Evolutionary conservation across 2,797 vertebrate species (phyloP).

Genomic region (Mus caroli): DNA sequence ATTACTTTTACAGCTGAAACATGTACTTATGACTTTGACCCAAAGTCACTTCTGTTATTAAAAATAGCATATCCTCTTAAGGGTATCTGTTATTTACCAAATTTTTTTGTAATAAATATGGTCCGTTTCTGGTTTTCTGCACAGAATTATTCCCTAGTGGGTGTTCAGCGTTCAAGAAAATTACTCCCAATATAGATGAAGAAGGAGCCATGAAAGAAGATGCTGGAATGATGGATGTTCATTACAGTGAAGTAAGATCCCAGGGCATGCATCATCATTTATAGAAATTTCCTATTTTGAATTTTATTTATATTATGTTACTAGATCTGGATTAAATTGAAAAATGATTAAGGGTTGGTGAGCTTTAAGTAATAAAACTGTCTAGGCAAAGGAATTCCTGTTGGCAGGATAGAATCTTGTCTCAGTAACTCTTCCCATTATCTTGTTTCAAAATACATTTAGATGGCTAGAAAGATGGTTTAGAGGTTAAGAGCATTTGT

Average conservation of each 20-base stretch:
- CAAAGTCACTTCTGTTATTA: constrained; percentile 39
- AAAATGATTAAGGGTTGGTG: constrained; percentile 55
- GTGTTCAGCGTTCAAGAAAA: constrained; percentile 95
- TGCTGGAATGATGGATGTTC: constrained; percentile 97
- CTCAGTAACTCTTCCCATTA: not conserved
- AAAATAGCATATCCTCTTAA: constrained; percentile 12
- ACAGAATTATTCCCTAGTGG: constrained; percentile 95
- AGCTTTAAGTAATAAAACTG: constrained; percentile 38
- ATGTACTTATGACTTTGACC: not conserved
- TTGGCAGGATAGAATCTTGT: constrained; percentile 29
- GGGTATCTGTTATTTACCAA: constrained; percentile 31
- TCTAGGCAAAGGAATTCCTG: not conserved
- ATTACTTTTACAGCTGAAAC: constrained; percentile 49
- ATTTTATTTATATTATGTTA: constrained; percentile 49
- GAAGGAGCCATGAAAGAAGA: constrained; percentile 99
- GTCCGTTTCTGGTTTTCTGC: constrained; percentile 56
- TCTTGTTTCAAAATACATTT: constrained; percentile 57
- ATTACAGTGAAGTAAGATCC: constrained; percentile 95
- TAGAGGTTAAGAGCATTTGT: not conserved
- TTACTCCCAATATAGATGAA: constrained; percentile 97
- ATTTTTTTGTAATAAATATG: constrained; percentile 36
- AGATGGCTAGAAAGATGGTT: not conserved
- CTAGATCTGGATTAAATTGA: constrained; percentile 39
- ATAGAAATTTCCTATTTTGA: constrained; percentile 17
- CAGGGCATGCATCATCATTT: not conserved